Base-by-base conservation (phyloP, 1,140 invertebrate species). In the Vanessa tameamea region DNA sequence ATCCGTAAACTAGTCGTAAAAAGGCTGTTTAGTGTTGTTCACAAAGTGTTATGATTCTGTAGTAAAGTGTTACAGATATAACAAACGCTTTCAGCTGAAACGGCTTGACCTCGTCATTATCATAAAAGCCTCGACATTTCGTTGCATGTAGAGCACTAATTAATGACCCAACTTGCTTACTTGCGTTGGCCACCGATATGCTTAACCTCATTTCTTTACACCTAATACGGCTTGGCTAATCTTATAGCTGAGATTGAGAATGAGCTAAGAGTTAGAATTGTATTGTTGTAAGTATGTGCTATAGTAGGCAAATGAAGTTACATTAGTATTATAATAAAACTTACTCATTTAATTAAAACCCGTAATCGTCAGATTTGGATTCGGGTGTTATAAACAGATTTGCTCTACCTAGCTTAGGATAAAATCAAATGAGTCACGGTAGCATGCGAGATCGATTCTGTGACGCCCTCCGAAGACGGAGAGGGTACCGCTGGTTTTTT, bases 121-220 rank as follows among this genome's bases (percentile, higher is more conserved):
- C 67, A 69, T 59, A 59, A 69, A 59, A 69, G 53, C 53, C 53
- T 37, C 67, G 59, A n/a, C 65, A 66, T 57, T 47, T 31, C 31
- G 67, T 47, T 69, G 67, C 53, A 69, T 59, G 47, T 69, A 31
- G 20, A 59, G 53, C 67, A 20, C 53, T 69, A 69, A 69, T 69
- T 69, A 69, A 69, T 59, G 55, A 37, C 14, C 37, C 37, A 43
- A 43, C 37, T 43, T 43, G 37, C 37, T 43, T 43, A 43, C 37
- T 43, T 43, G 37, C 15, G n/a, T 50, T 13, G 11, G 37, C 43
- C 47, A 47, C 13, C 43, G 47, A 69, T 69, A 68, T 55, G 20
- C 43, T 59, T 59, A 69, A 69, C 37, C 53, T 47, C 55, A 20
- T 26, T 59, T 57, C 48, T 48, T 13, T 53, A 61, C 31, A 37